Base-by-base conservation (phyloP, 2,113 vertebrate species). In the Garra rufa region DNA sequence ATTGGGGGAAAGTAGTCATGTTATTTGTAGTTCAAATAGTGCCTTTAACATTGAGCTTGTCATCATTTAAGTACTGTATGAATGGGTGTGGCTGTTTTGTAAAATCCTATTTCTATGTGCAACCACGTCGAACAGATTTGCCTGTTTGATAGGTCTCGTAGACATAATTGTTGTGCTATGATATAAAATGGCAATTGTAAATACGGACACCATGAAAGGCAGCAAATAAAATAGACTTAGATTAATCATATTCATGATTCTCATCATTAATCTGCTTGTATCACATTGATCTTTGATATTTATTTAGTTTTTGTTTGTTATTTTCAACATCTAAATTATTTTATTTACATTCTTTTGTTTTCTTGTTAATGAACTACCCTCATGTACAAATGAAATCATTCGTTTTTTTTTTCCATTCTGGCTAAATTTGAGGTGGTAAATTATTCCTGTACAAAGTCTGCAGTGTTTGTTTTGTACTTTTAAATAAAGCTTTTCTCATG, bases 301-400 rank as follows among this genome's bases (percentile, higher is more conserved):
- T 99, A 97, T 98, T 98, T 96, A 86, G 87, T 87, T 91, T 83
- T 88, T 87, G 95, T 94, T 94, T 95, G 95, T 94, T 96, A 94
- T 94, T 92, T 93, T 91, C 93, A 91, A 87, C 87, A 93, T 93
- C 93, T 97, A 98, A 98, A 95, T 97, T 98, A 97, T 98, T 94
- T 95, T 95, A 96, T 96, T 94, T 94, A 92, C 91, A 87, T 91
- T 90, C 89, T 93, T 91, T 92, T 94, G 90, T 91, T 91, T 88
- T 89, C 90, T 93, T 95, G 94, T 92, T 92, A 92, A 94, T 92
- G 91, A 94, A 90, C 86, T 93, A 94, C 94, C 92, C 93, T 95
- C 90, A 93, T 94, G 95, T 94, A 93, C 87, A 95, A 93, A 92
- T 89, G 84, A 89, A 92, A 90, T 87, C 82, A 67, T 90, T 84